Percentiles rank a stretch among this genome's conserved stretches.
Conservation (phyloP, 2,113 vertebrate species). For the Ophthalmolycus amberensis region DNA sequence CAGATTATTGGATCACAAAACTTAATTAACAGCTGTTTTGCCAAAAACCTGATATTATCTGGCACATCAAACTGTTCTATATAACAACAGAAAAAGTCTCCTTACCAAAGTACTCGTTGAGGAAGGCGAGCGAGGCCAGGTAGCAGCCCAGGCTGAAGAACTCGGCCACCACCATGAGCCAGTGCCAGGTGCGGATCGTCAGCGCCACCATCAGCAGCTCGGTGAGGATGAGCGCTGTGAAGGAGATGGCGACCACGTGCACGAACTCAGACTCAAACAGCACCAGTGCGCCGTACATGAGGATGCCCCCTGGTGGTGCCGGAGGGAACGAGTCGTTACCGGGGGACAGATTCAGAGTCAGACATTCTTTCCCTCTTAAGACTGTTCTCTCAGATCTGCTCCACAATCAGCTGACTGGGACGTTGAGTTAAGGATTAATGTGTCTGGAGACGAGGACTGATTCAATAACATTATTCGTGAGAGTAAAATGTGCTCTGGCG, state of each 20-base stretch:
- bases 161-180: slow-evolving; percentile 96
- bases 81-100: not conserved
- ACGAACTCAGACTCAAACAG: slow-evolving; percentile 98
- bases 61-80: not conserved
- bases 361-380: not conserved
- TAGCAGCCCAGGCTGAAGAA: slow-evolving; percentile 96
- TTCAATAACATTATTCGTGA: slow-evolving; percentile 34
- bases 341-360: not conserved
- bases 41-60: not conserved
- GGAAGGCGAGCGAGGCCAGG: slow-evolving; percentile 95
- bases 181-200: slow-evolving; percentile 96
- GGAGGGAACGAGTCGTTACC: not conserved
- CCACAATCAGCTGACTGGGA: not conserved
- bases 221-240: slow-evolving; percentile 95
- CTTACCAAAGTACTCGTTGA: slow-evolving; percentile 98
- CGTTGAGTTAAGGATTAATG: slow-evolving; percentile 21
- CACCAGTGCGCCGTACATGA: slow-evolving; percentile 95
- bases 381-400: not conserved
- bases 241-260: slow-evolving; percentile 97
- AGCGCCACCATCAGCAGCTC: slow-evolving; percentile 99
- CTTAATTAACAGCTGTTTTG: too few relatives aligned
- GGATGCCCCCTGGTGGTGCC: slow-evolving; percentile 90
- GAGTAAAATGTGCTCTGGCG: slow-evolving; percentile 43
- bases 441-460: slow-evolving; percentile 45
- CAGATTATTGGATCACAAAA: not conserved